These are phyloP conservation scores for Apteryx owenii DNA, from an alignment of 2,113 vertebrate genomes.

Conservation along the genomic window DNA sequence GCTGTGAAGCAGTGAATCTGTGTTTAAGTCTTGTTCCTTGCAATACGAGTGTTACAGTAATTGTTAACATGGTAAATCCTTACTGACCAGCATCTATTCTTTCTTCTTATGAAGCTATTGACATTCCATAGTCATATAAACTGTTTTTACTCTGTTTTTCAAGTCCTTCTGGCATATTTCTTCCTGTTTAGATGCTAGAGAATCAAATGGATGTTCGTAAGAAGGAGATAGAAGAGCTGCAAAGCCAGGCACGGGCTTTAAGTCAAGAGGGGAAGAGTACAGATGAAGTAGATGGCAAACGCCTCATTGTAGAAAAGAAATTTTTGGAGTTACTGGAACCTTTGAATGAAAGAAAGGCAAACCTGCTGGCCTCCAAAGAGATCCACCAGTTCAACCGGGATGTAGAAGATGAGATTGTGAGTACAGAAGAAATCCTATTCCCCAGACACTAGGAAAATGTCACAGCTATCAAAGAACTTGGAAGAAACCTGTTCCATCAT, in stretches of 20 bases:
- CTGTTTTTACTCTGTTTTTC: background rate
- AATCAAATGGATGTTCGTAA: conserved; percentile 97
- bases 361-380: conserved; percentile 92
- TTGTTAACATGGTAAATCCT: background rate
- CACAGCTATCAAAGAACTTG: background rate
- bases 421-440: conserved; percentile 29
- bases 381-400: conserved; percentile 97
- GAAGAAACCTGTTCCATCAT: background rate
- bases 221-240: conserved; percentile 93
- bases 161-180: background rate
- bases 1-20: background rate
- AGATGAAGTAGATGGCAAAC: conserved; percentile 91
- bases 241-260: conserved; percentile 90
- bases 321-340: conserved; percentile 91
- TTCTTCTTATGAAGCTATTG: background rate
- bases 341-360: conserved; percentile 84
- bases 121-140: accelerated
- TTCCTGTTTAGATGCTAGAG: conserved; percentile 88
- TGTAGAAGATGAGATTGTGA: conserved; percentile 95
- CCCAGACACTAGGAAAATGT: background rate
- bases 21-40: background rate
- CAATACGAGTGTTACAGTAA: background rate
- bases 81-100: background rate
- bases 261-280: conserved; percentile 92
- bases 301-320: conserved; percentile 88